Evolutionary conservation across 2,797 vertebrate species (phyloP), one percentile per base, ranked within the genome.

Genomic region (Helicolenus hilgendorfi): DNA sequence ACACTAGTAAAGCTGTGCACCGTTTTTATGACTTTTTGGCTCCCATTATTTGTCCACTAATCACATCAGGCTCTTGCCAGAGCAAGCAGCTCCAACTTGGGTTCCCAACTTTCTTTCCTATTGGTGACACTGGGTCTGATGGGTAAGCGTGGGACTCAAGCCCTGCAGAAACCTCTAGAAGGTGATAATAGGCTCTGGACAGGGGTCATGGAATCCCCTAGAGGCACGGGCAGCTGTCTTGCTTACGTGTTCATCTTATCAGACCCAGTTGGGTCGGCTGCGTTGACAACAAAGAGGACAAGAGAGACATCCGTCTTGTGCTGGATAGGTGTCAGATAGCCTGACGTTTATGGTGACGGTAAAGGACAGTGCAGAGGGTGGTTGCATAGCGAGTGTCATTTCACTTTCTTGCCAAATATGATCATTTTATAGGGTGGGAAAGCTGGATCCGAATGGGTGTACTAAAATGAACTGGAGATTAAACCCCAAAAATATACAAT

Each of bases 171-270:
- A 96, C 81, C 31, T 92, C 84, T 92, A 96, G 94, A 94, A 94
- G 89, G 91, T 87, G 94, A 92, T 94, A 96, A 96, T 90, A 81
- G 85, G 81, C 67, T 81, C 77, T 91, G 92, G 93, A 81, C 27
- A 87, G 82, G 82, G 87, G 87, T 90, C 81, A 93, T 63, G 82
- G 83, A 90, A 72, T 68, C 89, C 79, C 86, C 59, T 71, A 72
- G 29, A 86, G 81, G 56, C 70, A 35, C 3, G 1, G 71, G 77
- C 92, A 95, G 91, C 94, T 96, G 94, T 87, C 91, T 71, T 49
- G 84, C 85, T 68, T 86, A 87, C 78, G 58, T 36, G 55, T 84
- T 75, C 77, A 79, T 92, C 89, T 82, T 82, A 62, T 84, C 11
- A 29, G 79, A 70, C 74, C 77, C 26, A 58, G 72, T 65, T 76